These are phyloP conservation scores for Drosophila parabipectinata DNA, from an alignment of 1,140 invertebrate species.

Conservation along the genomic window DNA sequence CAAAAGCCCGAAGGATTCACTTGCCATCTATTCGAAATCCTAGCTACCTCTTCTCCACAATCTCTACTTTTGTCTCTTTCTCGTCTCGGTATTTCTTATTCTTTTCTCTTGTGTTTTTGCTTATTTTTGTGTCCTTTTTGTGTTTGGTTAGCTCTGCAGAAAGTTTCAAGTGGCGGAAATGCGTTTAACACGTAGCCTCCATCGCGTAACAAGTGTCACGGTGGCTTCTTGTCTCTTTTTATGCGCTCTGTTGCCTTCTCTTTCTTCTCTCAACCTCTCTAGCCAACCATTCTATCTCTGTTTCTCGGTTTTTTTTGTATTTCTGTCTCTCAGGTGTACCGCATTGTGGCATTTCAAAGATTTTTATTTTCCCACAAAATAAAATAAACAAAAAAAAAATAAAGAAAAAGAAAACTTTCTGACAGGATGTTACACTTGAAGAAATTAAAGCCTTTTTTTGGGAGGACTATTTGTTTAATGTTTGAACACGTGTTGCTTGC, in stretches of 20 bases:
- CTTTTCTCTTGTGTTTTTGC: neutral
- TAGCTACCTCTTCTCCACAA: no score
- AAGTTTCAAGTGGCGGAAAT: conserved; percentile 71
- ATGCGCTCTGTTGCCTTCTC: neutral
- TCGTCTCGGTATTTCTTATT: neutral
- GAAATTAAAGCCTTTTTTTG: conserved; percentile 12
- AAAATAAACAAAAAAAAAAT: conserved; percentile 6
- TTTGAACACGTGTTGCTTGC: conserved; percentile 50
- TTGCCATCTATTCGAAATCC: conserved; percentile 23
- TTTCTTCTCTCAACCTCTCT: neutral
- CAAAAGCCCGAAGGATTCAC: conserved; percentile 54
- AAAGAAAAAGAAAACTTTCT: conserved; percentile 48
- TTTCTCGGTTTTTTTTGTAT: no score
- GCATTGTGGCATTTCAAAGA: conserved; percentile 61
- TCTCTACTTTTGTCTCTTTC: neutral
- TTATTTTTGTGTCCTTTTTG: neutral
- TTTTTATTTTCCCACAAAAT: conserved; percentile 57
- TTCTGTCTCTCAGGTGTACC: conserved; percentile 54
- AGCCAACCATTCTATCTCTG: no score
- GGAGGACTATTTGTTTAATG: conserved; percentile 3
- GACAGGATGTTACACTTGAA: conserved; percentile 17
- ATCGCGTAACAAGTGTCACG: conserved; percentile 56
- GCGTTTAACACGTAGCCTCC: conserved; percentile 67
- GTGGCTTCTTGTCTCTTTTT: conserved; percentile 16
- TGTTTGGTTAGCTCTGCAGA: conserved; percentile 12